Evolutionary conservation across 2,797 vertebrate genomes (phyloP).

Genomic region (Gambusia yucatana): DNA sequence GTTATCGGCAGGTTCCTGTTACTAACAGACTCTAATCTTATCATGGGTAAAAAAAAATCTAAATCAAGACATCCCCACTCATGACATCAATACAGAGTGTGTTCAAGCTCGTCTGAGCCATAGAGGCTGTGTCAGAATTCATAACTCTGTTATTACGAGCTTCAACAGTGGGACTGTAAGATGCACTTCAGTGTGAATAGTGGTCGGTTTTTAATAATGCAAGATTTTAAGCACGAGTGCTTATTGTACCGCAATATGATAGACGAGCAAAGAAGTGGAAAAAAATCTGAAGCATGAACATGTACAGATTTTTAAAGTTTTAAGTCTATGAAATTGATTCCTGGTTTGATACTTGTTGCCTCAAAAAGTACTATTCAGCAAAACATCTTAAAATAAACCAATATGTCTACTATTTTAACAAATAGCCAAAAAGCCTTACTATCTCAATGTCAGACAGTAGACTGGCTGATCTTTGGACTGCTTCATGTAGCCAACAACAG

Average conservation of each 20-base stretch:
- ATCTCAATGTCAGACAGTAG: not conserved
- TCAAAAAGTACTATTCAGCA: not conserved
- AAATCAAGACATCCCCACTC: slow-evolving; percentile 39
- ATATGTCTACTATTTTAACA: not conserved
- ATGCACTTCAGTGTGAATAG: not conserved
- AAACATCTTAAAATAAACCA: not conserved
- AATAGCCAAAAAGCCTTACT: not conserved
- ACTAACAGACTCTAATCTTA: not conserved
- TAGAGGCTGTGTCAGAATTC: slow-evolving; percentile 24
- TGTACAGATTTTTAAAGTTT: not conserved
- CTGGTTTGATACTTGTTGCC: not conserved
- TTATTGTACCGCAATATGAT: not conserved
- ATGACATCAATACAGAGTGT: slow-evolving; percentile 62
- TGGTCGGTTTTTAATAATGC: not conserved
- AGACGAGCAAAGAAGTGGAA: not conserved
- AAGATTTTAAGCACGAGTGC: slow-evolving; percentile 1
- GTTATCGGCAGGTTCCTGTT: not conserved
- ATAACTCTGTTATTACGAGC: slow-evolving; percentile 34
- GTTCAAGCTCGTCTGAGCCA: slow-evolving; percentile 39
- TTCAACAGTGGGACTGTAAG: not conserved
- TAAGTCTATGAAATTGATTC: not conserved
- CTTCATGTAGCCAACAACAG: not conserved
- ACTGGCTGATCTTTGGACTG: not conserved
- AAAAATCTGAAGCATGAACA: not conserved
- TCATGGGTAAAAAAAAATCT: not conserved